These are phyloP conservation scores for Esperia sulphurella DNA, from an alignment of 2,888 invertebrate genomes.

Conservation along the genomic window DNA sequence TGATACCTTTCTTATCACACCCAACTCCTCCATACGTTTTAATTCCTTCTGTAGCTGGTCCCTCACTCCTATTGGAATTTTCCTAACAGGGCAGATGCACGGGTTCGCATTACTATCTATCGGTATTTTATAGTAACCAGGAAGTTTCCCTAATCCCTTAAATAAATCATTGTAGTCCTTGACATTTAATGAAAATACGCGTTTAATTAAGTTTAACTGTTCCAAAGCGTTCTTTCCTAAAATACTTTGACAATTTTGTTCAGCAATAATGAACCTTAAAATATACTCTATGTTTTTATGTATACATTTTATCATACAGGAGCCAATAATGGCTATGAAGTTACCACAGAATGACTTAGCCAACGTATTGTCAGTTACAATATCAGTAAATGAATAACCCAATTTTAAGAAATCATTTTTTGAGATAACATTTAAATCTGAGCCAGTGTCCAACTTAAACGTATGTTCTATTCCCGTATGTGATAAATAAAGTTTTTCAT, in stretches of 20 bases:
- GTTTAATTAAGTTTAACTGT: constrained; percentile 16
- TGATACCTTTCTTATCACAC: too few species aligned
- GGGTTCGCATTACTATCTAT: constrained; percentile 10
- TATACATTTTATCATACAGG: constrained; percentile 14
- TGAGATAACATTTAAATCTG: constrained; percentile 21
- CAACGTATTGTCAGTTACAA: constrained; percentile 8
- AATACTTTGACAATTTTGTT: constrained; percentile 13
- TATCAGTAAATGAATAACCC: constrained; percentile 9
- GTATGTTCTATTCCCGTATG: too few species aligned
- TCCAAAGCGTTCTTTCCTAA: constrained; percentile 15
- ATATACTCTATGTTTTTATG: constrained; percentile 12
- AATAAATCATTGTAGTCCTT: constrained; percentile 13
- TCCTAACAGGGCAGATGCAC: constrained; percentile 20
- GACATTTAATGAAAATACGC: constrained; percentile 6
- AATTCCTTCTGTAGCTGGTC: constrained; percentile 18
- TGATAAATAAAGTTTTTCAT: too few species aligned
- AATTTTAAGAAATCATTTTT: too few species aligned
- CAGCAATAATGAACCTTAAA: constrained; percentile 16
- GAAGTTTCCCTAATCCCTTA: constrained; percentile 13
- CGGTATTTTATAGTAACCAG: constrained; percentile 14
- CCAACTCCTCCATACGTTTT: constrained; percentile 16
- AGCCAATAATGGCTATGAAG: constrained; percentile 15
- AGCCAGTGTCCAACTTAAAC: constrained; percentile 23
- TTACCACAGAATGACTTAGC: constrained; percentile 15
- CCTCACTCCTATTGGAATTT: constrained; percentile 18